Percentiles rank a stretch among this genome's conserved stretches.
Conservation (phyloP, 2,797 vertebrate species). For the Clamator glandarius region DNA sequence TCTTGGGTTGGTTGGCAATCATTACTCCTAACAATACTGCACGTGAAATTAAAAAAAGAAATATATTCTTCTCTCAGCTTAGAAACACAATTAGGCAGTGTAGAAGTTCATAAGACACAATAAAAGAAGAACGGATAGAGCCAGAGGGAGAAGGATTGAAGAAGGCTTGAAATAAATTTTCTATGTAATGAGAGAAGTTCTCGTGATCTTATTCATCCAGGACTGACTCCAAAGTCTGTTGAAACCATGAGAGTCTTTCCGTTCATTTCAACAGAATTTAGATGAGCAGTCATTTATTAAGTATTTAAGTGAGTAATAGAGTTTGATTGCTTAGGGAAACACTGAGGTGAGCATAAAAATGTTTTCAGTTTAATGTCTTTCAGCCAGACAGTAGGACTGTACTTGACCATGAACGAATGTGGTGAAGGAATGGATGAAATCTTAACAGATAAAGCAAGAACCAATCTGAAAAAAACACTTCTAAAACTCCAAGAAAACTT, state of each 20-base stretch:
- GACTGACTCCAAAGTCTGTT: not conserved
- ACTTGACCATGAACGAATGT: not conserved
- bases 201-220: not conserved
- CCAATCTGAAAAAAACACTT: not conserved
- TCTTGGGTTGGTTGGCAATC: not conserved
- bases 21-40: not conserved
- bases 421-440: not conserved
- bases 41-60: not conserved
- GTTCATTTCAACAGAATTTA: not conserved
- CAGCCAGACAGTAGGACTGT: not conserved
- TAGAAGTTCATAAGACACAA: not conserved
- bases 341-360: not conserved
- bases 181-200: not conserved
- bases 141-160: not conserved
- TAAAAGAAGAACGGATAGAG: not conserved
- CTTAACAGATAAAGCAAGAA: not conserved
- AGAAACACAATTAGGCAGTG: not conserved
- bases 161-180: not conserved
- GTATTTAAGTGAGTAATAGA: not conserved
- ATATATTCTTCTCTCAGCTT: not conserved
- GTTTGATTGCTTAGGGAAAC: conserved; percentile 1
- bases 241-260: not conserved
- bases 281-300: not conserved
- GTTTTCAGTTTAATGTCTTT: not conserved
- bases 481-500: not conserved